Evolutionary conservation across 2,888 invertebrate species (phyloP).

Genomic region (Chaitophorus viminalis): DNA sequence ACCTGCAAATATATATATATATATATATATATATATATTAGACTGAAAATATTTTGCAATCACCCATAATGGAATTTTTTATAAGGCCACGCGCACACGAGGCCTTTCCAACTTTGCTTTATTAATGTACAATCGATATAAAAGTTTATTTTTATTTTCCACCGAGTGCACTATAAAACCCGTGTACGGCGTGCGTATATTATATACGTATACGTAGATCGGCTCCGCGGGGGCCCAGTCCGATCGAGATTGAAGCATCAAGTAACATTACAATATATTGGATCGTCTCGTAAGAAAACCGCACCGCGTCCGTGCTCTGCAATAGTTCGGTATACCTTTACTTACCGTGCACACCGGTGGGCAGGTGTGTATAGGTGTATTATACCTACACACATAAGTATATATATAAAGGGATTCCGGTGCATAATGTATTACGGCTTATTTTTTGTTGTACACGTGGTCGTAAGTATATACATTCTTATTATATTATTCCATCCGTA

Average conservation of each 20-base stretch:
- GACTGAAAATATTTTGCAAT: constrained; percentile 50
- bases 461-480: too few relatives aligned
- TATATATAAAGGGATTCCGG: too few relatives aligned
- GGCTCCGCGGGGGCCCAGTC: background rate
- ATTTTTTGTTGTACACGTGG: too few relatives aligned
- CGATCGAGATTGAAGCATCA: constrained; percentile 39
- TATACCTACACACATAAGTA: too few relatives aligned
- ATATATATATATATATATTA: too few relatives aligned
- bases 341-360: too few relatives aligned
- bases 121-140: constrained; percentile 55
- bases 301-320: background rate
- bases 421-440: too few relatives aligned
- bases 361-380: too few relatives aligned
- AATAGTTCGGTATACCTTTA: background rate
- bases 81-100: constrained; percentile 24
- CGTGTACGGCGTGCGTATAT: too few relatives aligned
- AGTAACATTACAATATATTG: background rate
- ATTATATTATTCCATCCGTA: too few relatives aligned
- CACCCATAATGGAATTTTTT: constrained; percentile 60
- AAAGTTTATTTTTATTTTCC: constrained; percentile 54
- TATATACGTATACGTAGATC: background rate
- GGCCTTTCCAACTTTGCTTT: constrained; percentile 17
- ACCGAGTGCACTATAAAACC: constrained; percentile 31
- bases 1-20: too few relatives aligned
- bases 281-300: background rate